Evolutionary conservation across 2,888 invertebrate genomes (phyloP).

Genomic region (Disparrhopalites patrizii): DNA sequence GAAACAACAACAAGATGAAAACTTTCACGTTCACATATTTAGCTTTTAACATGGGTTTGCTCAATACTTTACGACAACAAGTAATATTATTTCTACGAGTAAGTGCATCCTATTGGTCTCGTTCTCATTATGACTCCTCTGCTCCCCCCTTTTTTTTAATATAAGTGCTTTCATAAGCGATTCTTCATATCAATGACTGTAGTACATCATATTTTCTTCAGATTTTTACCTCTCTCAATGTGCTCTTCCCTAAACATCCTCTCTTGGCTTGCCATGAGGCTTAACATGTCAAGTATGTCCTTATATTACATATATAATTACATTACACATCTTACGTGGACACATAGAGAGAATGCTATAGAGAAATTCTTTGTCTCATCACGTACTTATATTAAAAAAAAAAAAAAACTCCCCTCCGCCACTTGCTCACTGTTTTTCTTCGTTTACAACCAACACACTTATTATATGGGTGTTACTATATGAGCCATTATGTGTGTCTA

Average conservation of each 20-base stretch:
- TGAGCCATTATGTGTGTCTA: background rate
- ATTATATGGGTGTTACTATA: background rate
- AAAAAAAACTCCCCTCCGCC: too few species aligned
- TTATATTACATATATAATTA: too few species aligned
- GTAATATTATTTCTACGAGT: too few species aligned
- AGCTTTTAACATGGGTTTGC: slow-evolving; percentile 4
- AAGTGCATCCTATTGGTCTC: slow-evolving; percentile 12
- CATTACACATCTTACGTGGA: too few species aligned
- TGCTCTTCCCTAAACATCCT: too few species aligned
- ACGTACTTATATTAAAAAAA: too few species aligned
- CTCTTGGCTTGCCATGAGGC: background rate
- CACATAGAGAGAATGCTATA: too few species aligned
- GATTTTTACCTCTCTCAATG: slow-evolving; percentile 6
- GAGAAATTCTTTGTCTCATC: too few species aligned
- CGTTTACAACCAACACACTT: background rate
- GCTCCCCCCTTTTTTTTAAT: too few species aligned
- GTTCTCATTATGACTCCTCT: slow-evolving; percentile 8
- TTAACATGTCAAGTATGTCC: background rate
- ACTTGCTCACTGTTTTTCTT: too few species aligned
- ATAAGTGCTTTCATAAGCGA: slow-evolving; percentile 21
- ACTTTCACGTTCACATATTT: slow-evolving; percentile 18
- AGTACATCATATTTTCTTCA: slow-evolving; percentile 15
- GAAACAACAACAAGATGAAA: background rate
- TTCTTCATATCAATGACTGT: slow-evolving; percentile 22
- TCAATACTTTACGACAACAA: slow-evolving; percentile 19